Conservation (phyloP, 2,113 vertebrate species). For the Ptilonorhynchus violaceus region DNA sequence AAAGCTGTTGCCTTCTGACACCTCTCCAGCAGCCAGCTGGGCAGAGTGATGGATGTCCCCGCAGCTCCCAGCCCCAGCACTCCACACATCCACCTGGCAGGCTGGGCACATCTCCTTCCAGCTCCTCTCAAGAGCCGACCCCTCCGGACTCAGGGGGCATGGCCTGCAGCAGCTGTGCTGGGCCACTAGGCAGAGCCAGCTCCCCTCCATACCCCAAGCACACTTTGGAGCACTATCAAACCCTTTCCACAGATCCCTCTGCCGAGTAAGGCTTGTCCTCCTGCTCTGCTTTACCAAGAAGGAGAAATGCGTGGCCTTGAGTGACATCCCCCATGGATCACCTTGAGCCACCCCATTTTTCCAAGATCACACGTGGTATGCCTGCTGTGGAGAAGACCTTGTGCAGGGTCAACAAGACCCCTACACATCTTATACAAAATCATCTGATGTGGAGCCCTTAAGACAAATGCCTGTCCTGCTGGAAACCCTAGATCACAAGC, state of each 20-base stretch:
- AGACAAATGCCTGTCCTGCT: fast-evolving
- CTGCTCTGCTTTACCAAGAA: not conserved
- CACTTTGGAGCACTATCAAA: not conserved
- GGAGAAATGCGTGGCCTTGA: fast-evolving
- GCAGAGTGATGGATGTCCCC: not conserved
- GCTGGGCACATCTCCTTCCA: not conserved
- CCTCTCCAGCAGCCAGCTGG: conserved; percentile 17
- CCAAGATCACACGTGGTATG: fast-evolving
- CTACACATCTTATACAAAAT: not conserved
- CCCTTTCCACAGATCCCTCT: fast-evolving
- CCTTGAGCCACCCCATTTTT: not conserved
- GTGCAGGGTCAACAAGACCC: not conserved
- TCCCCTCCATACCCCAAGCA: not conserved
- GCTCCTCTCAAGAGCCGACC: not conserved
- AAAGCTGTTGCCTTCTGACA: conserved; percentile 37
- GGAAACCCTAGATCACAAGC: not conserved
- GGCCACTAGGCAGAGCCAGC: not conserved
- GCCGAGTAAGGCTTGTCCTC: not conserved
- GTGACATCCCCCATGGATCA: fast-evolving
- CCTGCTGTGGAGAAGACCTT: not conserved
- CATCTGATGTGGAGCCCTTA: not conserved
- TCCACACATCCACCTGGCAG: not conserved
- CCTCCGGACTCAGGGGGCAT: not conserved
- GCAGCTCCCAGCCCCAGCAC: not conserved
- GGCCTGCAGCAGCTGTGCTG: not conserved